These are phyloP conservation scores for Xanthorhoe designata DNA, from an alignment of 2,888 invertebrate species.

Conservation along the genomic window DNA sequence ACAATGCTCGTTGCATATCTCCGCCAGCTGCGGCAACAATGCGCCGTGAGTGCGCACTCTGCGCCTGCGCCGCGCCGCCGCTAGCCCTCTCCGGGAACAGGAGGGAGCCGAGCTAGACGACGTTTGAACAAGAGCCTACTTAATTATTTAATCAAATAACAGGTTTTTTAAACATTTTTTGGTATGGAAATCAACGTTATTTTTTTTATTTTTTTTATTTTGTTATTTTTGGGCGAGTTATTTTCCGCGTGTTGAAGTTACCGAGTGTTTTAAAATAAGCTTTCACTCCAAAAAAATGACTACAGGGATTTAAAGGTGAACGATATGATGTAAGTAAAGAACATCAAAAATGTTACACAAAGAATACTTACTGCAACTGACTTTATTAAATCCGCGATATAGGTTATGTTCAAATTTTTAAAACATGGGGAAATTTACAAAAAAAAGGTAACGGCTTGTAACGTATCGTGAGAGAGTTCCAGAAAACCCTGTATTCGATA, in stretches of 20 bases:
- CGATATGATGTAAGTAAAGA: background rate
- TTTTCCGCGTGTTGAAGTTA: too few species aligned
- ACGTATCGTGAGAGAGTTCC: conserved; percentile 29
- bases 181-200: too few species aligned
- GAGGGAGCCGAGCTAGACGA: too few species aligned
- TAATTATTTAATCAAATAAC: too few species aligned
- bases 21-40: background rate
- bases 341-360: background rate
- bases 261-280: background rate
- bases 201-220: too few species aligned
- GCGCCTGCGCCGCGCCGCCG: background rate
- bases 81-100: background rate
- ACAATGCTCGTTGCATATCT: background rate
- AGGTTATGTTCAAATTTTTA: conserved; percentile 3
- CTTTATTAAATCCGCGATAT: conserved; percentile 1
- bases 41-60: background rate
- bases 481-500: conserved; percentile 22
- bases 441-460: conserved; percentile 30
- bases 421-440: background rate
- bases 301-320: background rate
- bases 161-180: too few species aligned
- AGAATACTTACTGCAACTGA: background rate
- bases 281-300: background rate
- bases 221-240: too few species aligned
- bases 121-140: background rate